Conservation (phyloP, 2,888 invertebrate species). For the Piscicola geometra region DNA sequence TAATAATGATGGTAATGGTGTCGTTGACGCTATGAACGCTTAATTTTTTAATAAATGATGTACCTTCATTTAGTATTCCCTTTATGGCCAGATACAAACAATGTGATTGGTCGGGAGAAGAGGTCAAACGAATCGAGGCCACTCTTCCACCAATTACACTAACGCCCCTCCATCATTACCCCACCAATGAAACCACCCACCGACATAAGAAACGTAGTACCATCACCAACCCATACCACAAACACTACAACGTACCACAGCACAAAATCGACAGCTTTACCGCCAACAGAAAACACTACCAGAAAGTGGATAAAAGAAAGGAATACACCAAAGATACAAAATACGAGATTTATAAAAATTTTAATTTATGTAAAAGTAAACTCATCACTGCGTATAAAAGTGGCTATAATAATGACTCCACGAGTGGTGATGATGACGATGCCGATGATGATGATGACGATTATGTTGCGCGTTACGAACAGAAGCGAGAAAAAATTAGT, state of each 20-base stretch:
- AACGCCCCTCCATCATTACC: not conserved
- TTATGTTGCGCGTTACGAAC: not conserved
- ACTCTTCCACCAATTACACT: not conserved
- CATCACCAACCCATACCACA: not conserved
- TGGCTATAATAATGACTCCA: not conserved
- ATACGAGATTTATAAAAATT: not conserved
- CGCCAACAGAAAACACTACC: too few species aligned
- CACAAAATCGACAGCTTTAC: too few species aligned
- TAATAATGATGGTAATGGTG: not conserved
- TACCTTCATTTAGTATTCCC: too few species aligned
- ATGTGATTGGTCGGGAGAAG: constrained; percentile 8
- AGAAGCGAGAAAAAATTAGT: too few species aligned
- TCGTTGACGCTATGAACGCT: too few species aligned
- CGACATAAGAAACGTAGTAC: too few species aligned
- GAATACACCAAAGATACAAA: not conserved
- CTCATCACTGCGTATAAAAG: not conserved
- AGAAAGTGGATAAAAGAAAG: not conserved
- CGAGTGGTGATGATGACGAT: not conserved
- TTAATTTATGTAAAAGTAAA: not conserved
- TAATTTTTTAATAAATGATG: not conserved
- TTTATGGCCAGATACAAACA: not conserved
- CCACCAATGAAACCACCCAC: too few species aligned
- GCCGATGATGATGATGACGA: constrained; percentile 8
- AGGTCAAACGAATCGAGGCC: not conserved
- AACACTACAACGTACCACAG: too few species aligned